Evolutionary conservation across 2,113 vertebrate species (phyloP), one percentile per base, ranked within the genome.

Genomic region (Neotoma lepida): DNA sequence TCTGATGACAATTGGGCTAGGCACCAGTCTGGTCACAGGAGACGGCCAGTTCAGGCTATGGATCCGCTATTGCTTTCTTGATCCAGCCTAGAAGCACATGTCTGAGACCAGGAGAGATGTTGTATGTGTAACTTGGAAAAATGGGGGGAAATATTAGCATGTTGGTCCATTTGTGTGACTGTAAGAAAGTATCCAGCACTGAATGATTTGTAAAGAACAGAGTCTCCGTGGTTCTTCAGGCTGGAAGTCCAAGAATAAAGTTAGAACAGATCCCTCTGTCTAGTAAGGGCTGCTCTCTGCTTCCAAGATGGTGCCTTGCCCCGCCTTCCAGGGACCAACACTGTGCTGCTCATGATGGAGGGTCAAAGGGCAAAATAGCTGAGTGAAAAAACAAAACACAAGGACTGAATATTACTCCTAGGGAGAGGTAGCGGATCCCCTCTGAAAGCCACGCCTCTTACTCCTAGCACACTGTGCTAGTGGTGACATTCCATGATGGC

Each of bases 401-500:
- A 39, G 22, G 35, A 13, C 78, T 58, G 12, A 54, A 17, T 14
- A 28, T 39, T 8, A 2, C n/a, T 61, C 35, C 26, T 22, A 39
- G 3, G 54, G 35, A 54, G 51, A n/a, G 18, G 20, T n/a, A 12
- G 35, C 10, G 2, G 1, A 13, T 41, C 56, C 30, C 56, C n/a
- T 54, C 86, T 84, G 61, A 77, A 49, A 68, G 30, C 9, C 18
- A 30, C 0, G 35, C 4, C 20, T 49, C 10, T 20, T 30, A 26
- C 80, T 58, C 73, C n/a, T 49, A 14, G 51, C 51, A 26, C 10
- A 24, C n/a, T 26, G 35, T 41, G 2, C 80, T 41, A 28, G 54
- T 7, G n/a, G 22, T 41, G 3, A 61, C n/a, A 26, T 2, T 39
- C 6, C 24, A 1, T 4, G 7, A 8, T 26, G 54, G 22, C n/a